A percentile compares a stretch with the other conserved stretches of the same genome.
Evolutionary conservation across 2,797 vertebrate species (phyloP).

Genomic region (Cyclura pinguis): DNA sequence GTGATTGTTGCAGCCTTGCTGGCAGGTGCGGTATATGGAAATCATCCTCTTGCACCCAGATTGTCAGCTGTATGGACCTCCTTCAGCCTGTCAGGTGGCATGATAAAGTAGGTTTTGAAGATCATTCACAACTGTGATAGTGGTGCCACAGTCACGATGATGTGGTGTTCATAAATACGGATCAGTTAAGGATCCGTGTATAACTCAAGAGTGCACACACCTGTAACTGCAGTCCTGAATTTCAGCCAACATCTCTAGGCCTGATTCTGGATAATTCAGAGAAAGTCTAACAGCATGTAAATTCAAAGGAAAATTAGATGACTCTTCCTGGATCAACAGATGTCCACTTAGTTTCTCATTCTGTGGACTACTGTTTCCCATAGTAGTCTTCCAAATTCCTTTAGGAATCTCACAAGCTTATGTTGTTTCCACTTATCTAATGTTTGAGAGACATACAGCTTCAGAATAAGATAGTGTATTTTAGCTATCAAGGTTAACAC

Average conservation of each 20-base stretch:
- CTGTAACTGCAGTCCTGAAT: neutral
- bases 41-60: no score
- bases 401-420: neutral
- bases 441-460: neutral
- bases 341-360: neutral
- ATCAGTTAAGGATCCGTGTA: no score
- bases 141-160: no score
- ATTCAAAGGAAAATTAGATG: neutral
- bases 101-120: no score
- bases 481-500: neutral
- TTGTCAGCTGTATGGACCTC: no score
- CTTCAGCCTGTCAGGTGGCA: no score
- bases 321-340: neutral
- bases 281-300: neutral
- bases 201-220: no score
- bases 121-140: no score
- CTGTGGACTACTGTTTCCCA: neutral
- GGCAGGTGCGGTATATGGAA: no score
- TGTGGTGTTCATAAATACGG: no score
- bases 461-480: neutral
- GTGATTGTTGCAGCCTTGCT: no score
- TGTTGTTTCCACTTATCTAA: neutral
- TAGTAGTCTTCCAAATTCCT: neutral
- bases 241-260: neutral
- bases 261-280: neutral